Evolutionary conservation across 2,888 invertebrate species (phyloP), one percentile per base, ranked within the genome.

Genomic region (Euspilapteryx auroguttella): DNA sequence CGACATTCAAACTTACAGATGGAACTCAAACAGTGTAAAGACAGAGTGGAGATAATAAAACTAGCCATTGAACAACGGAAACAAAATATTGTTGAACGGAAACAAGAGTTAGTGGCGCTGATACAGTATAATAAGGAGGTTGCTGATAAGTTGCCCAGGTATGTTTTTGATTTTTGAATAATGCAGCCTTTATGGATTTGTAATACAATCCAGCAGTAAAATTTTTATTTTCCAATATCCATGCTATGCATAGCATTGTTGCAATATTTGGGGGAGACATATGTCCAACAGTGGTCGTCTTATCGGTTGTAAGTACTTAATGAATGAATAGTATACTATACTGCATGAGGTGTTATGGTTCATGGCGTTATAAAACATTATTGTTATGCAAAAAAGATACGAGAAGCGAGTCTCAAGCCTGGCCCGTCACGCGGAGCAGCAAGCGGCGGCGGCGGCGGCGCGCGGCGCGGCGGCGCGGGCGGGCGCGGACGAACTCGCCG

Each of bases 1-100:
- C 68, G 63, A 37, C 63, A 55, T 28, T 71, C 76, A 35, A 54
- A 55, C 21, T 37, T 76, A 15, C 27, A 62, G 9, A 68, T 65
- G 2, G 71, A 73, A 37, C 54, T 59, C 1, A 73, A 75, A 31
- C 58, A 58, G 31, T 65, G 69, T 22, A 50, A 56, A 36, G 76
- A 77, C 34, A 63, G 55, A 37, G 41, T 76, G 24, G 62, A 69
- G 27, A 53, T 78, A 9, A 29, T 77, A 11, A 45, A 55, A 30
- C 41, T 75, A 28, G 76, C 77, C 2, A 73, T 77, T 30, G 64
- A 71, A 32, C 73, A 77, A 36, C 42, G 71, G 29, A 47, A 49
- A 22, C 52, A 40, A 25, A 66, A 56, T 25, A 55, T 75, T 21
- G 57, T 61, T 11, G 47, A 54, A 15, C 64, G 59, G 32, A 56